These are phyloP conservation scores for Lasiurus cinereus DNA, from an alignment of 2,113 vertebrate species.

Conservation along the genomic window DNA sequence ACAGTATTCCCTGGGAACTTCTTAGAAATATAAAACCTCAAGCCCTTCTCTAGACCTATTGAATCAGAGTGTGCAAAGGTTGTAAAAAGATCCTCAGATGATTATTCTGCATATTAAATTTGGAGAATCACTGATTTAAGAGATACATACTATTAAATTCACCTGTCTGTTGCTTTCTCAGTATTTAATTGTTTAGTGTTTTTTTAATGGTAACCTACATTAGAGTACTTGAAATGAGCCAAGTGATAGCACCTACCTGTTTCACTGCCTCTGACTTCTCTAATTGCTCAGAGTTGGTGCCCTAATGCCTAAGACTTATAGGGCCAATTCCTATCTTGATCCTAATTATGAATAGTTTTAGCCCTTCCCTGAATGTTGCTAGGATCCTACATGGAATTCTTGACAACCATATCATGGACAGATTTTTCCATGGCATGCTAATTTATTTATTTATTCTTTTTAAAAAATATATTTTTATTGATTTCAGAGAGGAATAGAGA, in stretches of 20 bases:
- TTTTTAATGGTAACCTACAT: not conserved
- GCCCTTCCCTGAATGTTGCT: not conserved
- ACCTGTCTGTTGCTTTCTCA: not conserved
- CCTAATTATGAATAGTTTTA: not conserved
- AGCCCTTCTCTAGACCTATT: not conserved
- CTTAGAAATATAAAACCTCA: not conserved
- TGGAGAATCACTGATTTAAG: constrained; percentile 11
- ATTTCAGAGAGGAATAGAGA: no score
- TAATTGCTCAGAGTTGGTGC: not conserved
- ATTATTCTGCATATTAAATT: not conserved
- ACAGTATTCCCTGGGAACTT: not conserved
- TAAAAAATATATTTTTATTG: no score
- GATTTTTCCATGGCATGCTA: not conserved
- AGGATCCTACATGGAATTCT: not conserved
- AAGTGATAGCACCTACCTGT: not conserved
- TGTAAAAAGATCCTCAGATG: not conserved
- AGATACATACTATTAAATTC: not conserved
- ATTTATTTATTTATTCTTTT: not conserved
- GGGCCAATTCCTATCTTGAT: not conserved
- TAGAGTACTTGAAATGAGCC: not conserved
- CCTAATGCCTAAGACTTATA: not conserved
- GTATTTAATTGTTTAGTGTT: constrained; percentile 5
- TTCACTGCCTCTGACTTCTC: not conserved
- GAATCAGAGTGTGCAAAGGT: not conserved
- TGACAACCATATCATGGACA: constrained; percentile 11